Conservation (phyloP, 2,888 invertebrate genomes). For the Epinotia brunnichana region DNA sequence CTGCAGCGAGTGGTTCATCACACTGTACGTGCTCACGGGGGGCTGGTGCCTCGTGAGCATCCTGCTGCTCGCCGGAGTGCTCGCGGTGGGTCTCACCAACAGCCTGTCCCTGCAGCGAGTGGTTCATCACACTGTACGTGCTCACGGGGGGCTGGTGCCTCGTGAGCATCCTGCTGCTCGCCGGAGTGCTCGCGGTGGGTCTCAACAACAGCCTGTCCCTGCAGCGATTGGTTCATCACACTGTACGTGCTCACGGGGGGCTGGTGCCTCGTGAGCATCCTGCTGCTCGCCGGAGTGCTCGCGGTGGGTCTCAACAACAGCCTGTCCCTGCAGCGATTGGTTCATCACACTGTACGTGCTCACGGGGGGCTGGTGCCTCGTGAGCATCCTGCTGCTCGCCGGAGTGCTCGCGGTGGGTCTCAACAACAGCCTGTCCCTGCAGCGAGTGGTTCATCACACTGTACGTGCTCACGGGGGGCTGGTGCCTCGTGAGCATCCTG, state of each 20-base stretch:
- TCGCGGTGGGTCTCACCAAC: neutral
- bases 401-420: too few species aligned
- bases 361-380: neutral
- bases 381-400: neutral
- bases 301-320: neutral
- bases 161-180: neutral
- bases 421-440: too few species aligned
- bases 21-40: constrained; percentile 8
- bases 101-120: constrained; percentile 1
- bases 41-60: constrained; percentile 2
- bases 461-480: neutral
- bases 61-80: constrained; percentile 4
- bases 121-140: constrained; percentile 14
- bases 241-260: neutral
- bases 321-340: neutral
- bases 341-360: constrained; percentile 3
- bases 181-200: neutral
- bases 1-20: constrained; percentile 13
- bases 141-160: neutral
- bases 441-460: too few species aligned
- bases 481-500: neutral
- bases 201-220: neutral
- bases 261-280: neutral
- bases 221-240: constrained; percentile 14
- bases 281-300: neutral